These are phyloP conservation scores for Falco biarmicus DNA, from an alignment of 2,797 vertebrate genomes.

Conservation along the genomic window DNA sequence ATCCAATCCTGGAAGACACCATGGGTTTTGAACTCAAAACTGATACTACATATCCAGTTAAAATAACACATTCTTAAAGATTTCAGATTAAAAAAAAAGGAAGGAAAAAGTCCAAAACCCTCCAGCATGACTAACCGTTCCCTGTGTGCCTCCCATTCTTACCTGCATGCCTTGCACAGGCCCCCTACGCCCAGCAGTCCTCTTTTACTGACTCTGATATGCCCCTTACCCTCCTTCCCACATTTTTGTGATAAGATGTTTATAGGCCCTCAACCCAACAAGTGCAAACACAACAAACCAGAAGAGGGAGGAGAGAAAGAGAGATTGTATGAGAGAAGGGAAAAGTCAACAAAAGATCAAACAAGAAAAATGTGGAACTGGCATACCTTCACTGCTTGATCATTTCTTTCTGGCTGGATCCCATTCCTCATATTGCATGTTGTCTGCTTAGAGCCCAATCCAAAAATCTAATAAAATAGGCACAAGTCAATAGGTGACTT, in stretches of 20 bases:
- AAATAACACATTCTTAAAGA: neutral
- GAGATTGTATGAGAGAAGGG: neutral
- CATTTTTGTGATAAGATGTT: conserved; percentile 57
- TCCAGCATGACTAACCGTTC: neutral
- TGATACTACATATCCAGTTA: neutral
- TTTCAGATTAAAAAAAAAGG: neutral
- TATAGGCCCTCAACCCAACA: conserved; percentile 7
- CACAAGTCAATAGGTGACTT: neutral
- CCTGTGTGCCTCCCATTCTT: neutral
- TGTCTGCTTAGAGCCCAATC: neutral
- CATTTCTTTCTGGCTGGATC: neutral
- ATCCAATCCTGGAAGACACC: neutral
- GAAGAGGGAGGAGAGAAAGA: conserved; percentile 26
- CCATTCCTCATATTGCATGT: neutral
- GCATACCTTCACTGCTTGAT: neutral
- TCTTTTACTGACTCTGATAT: neutral
- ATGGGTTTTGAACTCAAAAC: neutral
- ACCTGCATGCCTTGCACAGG: neutral
- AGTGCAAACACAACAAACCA: conserved; percentile 51
- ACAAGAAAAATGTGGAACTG: conserved; percentile 1
- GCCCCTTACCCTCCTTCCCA: conserved; percentile 12
- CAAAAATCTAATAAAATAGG: neutral
- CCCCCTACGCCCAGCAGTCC: neutral
- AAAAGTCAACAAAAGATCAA: conserved; percentile 53
- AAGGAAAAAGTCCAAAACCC: neutral